Base-by-base conservation (phyloP, 1,140 invertebrate genomes). In the Brachionus paranguensis region DNA sequence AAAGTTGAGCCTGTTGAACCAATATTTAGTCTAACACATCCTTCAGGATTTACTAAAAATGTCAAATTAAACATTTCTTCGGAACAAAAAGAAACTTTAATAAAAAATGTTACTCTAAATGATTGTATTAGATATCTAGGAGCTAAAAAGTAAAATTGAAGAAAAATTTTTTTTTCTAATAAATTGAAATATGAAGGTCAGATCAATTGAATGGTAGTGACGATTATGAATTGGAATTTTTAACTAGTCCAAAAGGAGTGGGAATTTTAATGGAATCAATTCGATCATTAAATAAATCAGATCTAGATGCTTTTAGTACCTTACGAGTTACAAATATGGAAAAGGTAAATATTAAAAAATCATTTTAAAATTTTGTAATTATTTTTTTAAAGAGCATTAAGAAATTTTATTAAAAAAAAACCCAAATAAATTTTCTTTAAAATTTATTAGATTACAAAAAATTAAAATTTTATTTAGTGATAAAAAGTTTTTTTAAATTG, bases 41-140 rank as follows among this genome's bases (percentile, higher is more conserved):
- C 78, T 45, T 81, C 37, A 24, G 78, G 78, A 29, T 81, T 81
- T 64, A 20, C 53, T 12, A 81, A 81, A 45, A 81, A 60, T 81
- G 53, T 81, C 20, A 81, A 81, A 64, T 27, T 81, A 17, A 81
- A 81, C 47, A 7, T 81, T 14, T 8, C 14, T 17, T 64, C n/a
- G 3, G 78, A 47, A n/a, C 3, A 11, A 14, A 47, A 50, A 12
- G 72, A 76, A 24, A 50, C 12, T 76, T 76, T 76, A 14, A 10
- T 50, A 20, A n/a, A 27, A 29, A 29, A 29, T 11, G 3, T 33
- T 20, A 50, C 20, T 24, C 11, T 50, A 27, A 47, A 50, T 20
- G 72, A 76, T 47, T 47, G 11, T 20, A 74, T 74, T 11, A 74
- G 11, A 74, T 45, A 37, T 43, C 12, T 74, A 24, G 37, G 70